Conservation (phyloP, 1,140 invertebrate species). For the Camponotus floridanus region DNA sequence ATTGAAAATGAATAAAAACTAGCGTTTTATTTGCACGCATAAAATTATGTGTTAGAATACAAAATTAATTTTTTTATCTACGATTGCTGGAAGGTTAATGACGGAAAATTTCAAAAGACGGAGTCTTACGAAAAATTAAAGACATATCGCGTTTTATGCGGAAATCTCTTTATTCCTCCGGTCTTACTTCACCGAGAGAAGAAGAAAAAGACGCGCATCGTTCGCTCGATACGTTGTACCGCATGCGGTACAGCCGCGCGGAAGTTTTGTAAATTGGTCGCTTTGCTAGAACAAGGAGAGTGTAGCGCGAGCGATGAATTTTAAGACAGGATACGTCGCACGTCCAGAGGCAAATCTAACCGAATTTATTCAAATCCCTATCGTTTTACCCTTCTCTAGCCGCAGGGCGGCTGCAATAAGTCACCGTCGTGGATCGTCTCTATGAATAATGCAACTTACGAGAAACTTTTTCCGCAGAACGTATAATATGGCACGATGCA, state of each 20-base stretch:
- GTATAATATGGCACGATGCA: conserved; percentile 51
- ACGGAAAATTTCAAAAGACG: neutral
- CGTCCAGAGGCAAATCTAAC: conserved; percentile 64
- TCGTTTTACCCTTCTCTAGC: conserved; percentile 67
- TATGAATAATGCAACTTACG: conserved; percentile 76
- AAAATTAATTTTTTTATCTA: neutral
- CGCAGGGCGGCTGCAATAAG: conserved; percentile 70
- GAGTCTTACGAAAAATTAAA: neutral
- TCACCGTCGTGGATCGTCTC: conserved; percentile 66
- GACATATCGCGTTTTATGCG: too few species aligned
- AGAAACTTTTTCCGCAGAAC: conserved; percentile 65
- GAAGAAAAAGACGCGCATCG: too few species aligned
- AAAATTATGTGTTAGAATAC: neutral
- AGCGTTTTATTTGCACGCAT: neutral
- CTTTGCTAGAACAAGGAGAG: conserved; percentile 16
- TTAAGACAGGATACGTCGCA: conserved; percentile 64
- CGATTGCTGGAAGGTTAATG: neutral
- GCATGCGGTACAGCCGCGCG: conserved; percentile 24
- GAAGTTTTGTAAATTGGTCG: conserved; percentile 56
- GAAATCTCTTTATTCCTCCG: neutral
- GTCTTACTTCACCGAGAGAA: neutral
- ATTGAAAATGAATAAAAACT: too few species aligned
- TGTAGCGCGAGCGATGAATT: conserved; percentile 65
- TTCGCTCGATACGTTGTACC: conserved; percentile 5
- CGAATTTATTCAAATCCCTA: conserved; percentile 79